Conservation (phyloP, 2,888 invertebrate genomes). For the Andricus quercusramuli region DNA sequence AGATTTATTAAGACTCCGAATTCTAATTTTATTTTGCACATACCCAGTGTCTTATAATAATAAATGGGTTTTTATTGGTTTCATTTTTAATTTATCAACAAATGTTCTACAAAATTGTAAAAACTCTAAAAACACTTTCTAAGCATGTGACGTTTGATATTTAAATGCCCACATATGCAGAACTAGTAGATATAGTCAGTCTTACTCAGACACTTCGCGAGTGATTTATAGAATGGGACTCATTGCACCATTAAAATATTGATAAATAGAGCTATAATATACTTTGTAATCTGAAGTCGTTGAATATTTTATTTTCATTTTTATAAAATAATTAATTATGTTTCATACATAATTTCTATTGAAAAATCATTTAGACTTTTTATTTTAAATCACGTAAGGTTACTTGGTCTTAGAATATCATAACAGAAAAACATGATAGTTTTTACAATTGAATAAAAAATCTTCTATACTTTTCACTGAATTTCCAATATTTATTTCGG, state of each 20-base stretch:
- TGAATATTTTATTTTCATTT: neutral
- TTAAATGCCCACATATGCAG: neutral
- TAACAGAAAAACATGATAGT: no score
- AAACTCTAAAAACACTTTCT: neutral
- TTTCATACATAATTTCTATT: neutral
- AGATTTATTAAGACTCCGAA: no score
- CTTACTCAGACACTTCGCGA: neutral
- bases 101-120: neutral
- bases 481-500: no score
- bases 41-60: neutral
- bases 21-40: neutral
- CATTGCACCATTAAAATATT: neutral
- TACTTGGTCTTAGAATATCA: no score
- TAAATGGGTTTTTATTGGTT: neutral
- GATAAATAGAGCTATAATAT: neutral
- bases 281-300: neutral
- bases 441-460: no score
- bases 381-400: no score
- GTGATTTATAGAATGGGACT: neutral
- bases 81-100: neutral
- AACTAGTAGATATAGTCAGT: neutral
- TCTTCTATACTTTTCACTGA: no score
- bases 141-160: constrained; percentile 1
- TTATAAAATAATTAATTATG: neutral
- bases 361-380: no score